These are phyloP conservation scores for Adrianichthys oophorus DNA, from an alignment of 2,797 vertebrate genomes.

Conservation along the genomic window DNA sequence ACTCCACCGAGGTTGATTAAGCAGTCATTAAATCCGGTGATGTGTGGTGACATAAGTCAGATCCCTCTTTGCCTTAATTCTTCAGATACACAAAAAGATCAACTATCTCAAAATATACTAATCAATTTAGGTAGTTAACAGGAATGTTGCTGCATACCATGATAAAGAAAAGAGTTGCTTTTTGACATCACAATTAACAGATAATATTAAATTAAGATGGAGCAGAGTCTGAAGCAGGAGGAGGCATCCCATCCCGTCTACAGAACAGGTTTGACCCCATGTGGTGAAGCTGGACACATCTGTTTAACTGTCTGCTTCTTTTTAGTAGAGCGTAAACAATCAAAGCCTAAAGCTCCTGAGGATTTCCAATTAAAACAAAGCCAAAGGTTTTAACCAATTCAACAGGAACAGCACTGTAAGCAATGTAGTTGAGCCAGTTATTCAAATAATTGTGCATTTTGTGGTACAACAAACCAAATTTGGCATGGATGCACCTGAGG, in stretches of 20 bases:
- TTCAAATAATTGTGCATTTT: no score
- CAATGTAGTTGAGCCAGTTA: no score
- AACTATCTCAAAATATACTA: no score
- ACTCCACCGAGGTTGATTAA: constrained; percentile 51
- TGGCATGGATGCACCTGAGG: no score
- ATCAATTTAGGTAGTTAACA: no score
- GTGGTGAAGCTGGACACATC: constrained; percentile 32
- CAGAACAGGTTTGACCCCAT: constrained; percentile 42
- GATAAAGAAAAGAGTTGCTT: not conserved
- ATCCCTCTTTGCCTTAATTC: constrained; percentile 4
- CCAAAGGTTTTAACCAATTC: no score
- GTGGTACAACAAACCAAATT: no score
- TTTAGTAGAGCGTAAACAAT: constrained; percentile 48
- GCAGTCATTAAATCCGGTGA: constrained; percentile 31
- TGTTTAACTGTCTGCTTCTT: constrained; percentile 43
- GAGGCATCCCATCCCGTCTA: not conserved
- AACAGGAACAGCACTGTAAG: no score
- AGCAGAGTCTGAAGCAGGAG: not conserved
- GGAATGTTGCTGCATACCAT: no score
- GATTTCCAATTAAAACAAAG: constrained; percentile 32
- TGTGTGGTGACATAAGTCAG: constrained; percentile 15
- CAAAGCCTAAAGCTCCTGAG: constrained; percentile 25
- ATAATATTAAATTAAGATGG: constrained; percentile 1
- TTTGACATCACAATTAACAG: not conserved
- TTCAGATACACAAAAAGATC: constrained; percentile 1